Conservation (phyloP, 2,113 vertebrate species). For the Brachypteracias leptosomus region DNA sequence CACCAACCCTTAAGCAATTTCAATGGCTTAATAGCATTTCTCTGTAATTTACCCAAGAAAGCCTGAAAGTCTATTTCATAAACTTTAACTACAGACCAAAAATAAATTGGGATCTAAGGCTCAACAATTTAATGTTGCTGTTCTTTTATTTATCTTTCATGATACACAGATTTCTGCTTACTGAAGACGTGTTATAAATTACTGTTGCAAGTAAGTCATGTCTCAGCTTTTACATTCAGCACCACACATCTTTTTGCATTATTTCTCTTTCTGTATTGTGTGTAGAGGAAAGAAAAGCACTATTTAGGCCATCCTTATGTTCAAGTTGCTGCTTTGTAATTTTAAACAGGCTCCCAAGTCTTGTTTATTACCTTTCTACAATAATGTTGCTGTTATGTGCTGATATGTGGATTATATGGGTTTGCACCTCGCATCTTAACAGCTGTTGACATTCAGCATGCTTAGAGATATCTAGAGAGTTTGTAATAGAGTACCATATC, state of each 20-base stretch:
- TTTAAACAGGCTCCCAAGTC: not conserved
- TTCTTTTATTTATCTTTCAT: constrained; percentile 1
- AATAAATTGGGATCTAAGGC: not conserved
- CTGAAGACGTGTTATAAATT: not conserved
- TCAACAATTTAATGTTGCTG: not conserved
- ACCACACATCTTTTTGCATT: not conserved
- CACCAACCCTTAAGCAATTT: not conserved
- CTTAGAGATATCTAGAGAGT: not conserved
- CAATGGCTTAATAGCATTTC: not conserved
- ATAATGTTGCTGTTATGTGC: not conserved
- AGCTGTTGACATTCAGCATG: not conserved
- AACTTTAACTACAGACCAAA: not conserved
- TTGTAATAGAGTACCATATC: not conserved
- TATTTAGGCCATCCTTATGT: not conserved
- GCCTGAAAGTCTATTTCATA: not conserved
- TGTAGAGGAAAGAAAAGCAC: not conserved
- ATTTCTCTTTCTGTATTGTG: not conserved
- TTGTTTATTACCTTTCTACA: not conserved
- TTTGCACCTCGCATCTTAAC: not conserved
- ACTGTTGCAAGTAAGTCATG: not conserved
- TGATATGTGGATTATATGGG: not conserved
- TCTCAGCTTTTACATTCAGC: not conserved
- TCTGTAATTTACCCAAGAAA: not conserved
- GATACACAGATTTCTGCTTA: not conserved
- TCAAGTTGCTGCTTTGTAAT: not conserved